phyloP scores from a whole-genome alignment of 2,797 vertebrate species.

The Nothura maculosa region DNA sequence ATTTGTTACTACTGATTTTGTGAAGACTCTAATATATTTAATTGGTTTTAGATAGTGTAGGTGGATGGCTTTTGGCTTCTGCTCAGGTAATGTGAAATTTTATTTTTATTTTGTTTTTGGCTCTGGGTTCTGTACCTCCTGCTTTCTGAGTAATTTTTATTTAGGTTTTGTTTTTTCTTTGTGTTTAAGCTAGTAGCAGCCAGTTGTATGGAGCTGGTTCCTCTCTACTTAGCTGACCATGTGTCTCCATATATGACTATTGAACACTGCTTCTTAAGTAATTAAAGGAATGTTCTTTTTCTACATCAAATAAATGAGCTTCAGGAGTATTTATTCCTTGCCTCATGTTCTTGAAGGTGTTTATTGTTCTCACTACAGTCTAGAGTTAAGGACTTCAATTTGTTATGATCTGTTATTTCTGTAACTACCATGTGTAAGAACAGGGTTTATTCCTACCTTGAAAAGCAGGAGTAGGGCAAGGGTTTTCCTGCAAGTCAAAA shows the following conservation, averaged over 20 bases:
- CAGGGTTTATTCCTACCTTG: rapidly evolving
- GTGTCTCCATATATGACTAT: rapidly evolving
- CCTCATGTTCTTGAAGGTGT: rapidly evolving
- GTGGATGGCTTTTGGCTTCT: rapidly evolving
- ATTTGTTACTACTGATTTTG: neutral
- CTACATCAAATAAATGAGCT: rapidly evolving
- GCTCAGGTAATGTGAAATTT: rapidly evolving
- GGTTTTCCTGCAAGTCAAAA: rapidly evolving
- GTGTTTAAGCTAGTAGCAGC: rapidly evolving
- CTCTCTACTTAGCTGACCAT: rapidly evolving
- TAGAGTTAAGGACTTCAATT: rapidly evolving
- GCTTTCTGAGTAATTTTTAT: neutral
- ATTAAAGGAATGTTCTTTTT: rapidly evolving
- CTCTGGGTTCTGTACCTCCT: rapidly evolving
- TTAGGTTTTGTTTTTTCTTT: neutral
- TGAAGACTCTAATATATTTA: no score
- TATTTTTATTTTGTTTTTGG: neutral
- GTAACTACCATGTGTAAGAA: rapidly evolving
- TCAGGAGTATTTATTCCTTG: rapidly evolving
- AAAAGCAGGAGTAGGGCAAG: neutral
- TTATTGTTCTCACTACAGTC: rapidly evolving
- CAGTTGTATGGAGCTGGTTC: neutral
- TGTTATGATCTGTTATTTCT: no score
- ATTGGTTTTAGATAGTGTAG: rapidly evolving
- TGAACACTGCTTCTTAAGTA: rapidly evolving